Evolutionary conservation across 2,888 invertebrate species (phyloP).

Genomic region (Drosophila prostipennis): DNA sequence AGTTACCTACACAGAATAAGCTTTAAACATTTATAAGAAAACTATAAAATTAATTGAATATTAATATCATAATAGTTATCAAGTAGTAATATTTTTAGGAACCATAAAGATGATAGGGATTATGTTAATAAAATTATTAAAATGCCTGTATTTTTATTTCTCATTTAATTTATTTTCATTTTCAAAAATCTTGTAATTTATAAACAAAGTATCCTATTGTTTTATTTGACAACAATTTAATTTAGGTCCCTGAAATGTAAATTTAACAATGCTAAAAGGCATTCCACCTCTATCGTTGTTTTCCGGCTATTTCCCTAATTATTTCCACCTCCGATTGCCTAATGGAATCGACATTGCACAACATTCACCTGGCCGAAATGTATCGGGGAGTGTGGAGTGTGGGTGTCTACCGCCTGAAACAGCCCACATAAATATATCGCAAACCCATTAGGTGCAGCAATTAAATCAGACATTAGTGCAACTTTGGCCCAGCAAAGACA

Average conservation of each 20-base stretch:
- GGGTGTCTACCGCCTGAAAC: constrained; percentile 17
- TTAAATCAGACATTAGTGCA: constrained; percentile 27
- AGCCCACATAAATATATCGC: constrained; percentile 26
- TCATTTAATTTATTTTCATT: not conserved
- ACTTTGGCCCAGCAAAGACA: constrained; percentile 38
- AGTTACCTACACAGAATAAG: not conserved
- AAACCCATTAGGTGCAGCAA: constrained; percentile 37
- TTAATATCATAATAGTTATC: no score
- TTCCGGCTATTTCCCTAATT: constrained; percentile 11
- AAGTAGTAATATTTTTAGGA: no score
- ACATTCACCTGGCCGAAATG: constrained; percentile 35
- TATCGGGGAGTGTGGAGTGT: constrained; percentile 6
- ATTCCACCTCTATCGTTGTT: not conserved
- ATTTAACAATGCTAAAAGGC: not conserved
- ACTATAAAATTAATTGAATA: not conserved
- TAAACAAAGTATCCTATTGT: no score
- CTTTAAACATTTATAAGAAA: not conserved
- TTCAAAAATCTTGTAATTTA: no score
- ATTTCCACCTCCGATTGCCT: constrained; percentile 32
- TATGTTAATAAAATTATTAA: no score
- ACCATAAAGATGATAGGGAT: no score
- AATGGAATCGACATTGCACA: constrained; percentile 40
- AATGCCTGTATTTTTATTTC: no score
- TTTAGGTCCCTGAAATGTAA: not conserved
- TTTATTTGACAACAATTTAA: not conserved